Evolutionary conservation across 2,888 invertebrate genomes (phyloP).

Genomic region (Gastracanthus pulcherrimus): DNA sequence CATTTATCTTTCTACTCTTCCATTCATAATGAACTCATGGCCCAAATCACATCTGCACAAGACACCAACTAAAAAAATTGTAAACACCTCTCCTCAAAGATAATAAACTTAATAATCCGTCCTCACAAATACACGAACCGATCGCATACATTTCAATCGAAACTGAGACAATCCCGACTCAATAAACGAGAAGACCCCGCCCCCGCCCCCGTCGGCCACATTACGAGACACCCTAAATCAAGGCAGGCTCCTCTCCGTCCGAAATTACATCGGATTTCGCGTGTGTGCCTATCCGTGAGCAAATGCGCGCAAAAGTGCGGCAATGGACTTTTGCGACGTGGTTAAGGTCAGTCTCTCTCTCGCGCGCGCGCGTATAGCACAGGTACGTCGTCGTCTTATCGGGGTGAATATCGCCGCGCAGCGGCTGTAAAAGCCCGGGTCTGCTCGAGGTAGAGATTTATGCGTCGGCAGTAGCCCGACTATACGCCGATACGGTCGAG

Average conservation of each 20-base stretch:
- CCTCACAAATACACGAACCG: no score
- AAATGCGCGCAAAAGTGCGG: no score
- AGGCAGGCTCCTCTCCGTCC: background rate
- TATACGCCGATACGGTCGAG: constrained; percentile 3
- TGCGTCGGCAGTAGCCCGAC: constrained; percentile 1
- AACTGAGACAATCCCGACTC: background rate
- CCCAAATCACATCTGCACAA: no score
- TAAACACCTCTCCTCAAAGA: no score
- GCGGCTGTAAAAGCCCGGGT: constrained; percentile 8
- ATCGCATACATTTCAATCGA: background rate
- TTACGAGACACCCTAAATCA: background rate
- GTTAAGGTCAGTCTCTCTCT: background rate
- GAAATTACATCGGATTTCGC: constrained; percentile 1
- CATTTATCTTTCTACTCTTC: no score
- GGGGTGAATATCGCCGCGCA: background rate
- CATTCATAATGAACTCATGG: no score
- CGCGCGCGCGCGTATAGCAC: background rate
- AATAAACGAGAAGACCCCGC: background rate
- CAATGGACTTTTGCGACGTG: background rate
- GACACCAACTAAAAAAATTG: no score
- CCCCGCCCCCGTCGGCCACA: background rate
- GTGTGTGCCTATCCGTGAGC: no score
- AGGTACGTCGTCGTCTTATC: background rate
- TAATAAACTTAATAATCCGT: no score
- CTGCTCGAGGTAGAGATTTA: background rate